Evolutionary conservation across 2,113 vertebrate species (phyloP).

Genomic region (Hylia prasina): DNA sequence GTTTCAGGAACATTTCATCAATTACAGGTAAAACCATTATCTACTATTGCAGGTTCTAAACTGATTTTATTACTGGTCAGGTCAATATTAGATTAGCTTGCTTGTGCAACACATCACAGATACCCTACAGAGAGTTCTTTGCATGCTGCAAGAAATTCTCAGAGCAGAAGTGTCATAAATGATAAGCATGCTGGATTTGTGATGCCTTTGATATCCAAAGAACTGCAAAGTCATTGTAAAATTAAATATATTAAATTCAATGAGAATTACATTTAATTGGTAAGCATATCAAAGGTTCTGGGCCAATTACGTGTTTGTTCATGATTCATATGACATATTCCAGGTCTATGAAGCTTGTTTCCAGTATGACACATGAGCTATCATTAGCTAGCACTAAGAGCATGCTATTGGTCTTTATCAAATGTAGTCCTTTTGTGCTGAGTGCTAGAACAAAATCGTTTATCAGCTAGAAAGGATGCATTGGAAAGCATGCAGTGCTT

Average conservation of each 20-base stretch:
- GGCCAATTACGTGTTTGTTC: conserved; percentile 15
- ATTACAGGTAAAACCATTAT: not conserved
- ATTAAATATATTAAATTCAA: conserved; percentile 27
- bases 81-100: conserved; percentile 20
- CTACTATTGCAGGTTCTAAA: not conserved
- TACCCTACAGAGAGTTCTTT: conserved; percentile 65
- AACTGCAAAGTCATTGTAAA: conserved; percentile 52
- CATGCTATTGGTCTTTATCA: conserved; percentile 70
- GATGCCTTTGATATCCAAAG: conserved; percentile 59
- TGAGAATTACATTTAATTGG: conserved; percentile 50
- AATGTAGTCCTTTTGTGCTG: conserved; percentile 71
- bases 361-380: conserved; percentile 53
- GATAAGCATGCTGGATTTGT: conserved; percentile 73
- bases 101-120: conserved; percentile 59
- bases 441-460: conserved; percentile 72
- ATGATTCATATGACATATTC: conserved; percentile 62
- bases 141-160: conserved; percentile 74
- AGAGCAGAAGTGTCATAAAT: conserved; percentile 60
- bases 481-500: conserved; percentile 79
- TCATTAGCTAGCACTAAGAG: conserved; percentile 62
- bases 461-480: conserved; percentile 73
- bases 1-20: not conserved
- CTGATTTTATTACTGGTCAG: not conserved
- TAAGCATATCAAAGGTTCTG: conserved; percentile 73
- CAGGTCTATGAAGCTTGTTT: conserved; percentile 55